Base-by-base conservation (phyloP, 2,888 invertebrate genomes). In the Cristatella mucedo region DNA sequence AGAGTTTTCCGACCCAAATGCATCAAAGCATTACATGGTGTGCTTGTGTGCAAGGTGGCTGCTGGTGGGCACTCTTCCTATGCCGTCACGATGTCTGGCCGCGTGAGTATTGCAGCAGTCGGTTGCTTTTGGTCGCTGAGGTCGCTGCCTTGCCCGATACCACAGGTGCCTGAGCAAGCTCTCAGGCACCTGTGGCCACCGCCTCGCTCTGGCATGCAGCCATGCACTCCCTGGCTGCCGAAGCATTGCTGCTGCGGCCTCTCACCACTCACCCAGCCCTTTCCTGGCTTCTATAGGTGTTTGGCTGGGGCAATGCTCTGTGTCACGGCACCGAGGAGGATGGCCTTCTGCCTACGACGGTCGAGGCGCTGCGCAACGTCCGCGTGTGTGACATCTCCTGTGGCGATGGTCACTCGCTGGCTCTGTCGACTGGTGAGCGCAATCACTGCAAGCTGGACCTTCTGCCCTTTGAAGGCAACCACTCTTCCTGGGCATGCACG, bases 291-390 rank as follows among this genome's bases (percentile, higher is more conserved):
- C 16, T 49, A 2, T 46, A 70, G 61, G 68, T 75, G n/a, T 74
- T 73, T 53, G 71, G 71, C 0, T 76, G 76, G 75, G 76, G 76
- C 11, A n/a, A n/a, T n/a, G n/a, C n/a, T n/a, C n/a, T n/a, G n/a
- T n/a, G n/a, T n/a, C n/a, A n/a, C 6, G 7, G 18, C 6, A 22
- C 13, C 18, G 24, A 19, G 11, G 68, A 71, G 1, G 72, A 73
- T 30, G 68, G 69, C 22, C 58, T 73, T 11, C 57, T 68, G 19
- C 76, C 76, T 2, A 63, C 71, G 18, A 58, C 71, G 4, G 61
- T 76, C 4, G 71, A 73, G 46, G 74, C 73, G 45, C 55, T 75
- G 26, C 60, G 67, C 7, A 57, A 65, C 2, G 59, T 69, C 44
- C 61, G 72, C 44, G 63, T 75, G 20, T 66, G 75, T 3, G 75